phyloP scores from a whole-genome alignment of 2,797 vertebrate species.

The Peromyscus attwateri region DNA sequence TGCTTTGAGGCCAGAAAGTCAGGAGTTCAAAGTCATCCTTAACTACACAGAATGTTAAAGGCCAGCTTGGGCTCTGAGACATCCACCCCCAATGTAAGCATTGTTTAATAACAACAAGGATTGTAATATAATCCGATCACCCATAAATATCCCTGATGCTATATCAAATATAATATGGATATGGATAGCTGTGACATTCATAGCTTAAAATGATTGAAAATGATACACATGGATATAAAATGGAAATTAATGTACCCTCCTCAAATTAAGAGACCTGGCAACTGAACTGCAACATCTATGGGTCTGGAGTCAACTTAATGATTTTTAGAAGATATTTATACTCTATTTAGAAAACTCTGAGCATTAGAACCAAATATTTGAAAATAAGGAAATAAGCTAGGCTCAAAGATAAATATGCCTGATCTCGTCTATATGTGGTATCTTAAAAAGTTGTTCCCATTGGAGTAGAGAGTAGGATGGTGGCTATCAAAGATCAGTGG shows the following conservation, averaged over 20 bases:
- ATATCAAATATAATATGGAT: not conserved
- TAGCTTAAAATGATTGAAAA: not conserved
- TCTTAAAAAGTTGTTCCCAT: not conserved
- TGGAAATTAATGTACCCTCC: not conserved
- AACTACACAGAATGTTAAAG: not conserved
- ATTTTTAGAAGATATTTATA: not conserved
- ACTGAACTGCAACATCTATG: not conserved
- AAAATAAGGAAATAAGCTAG: not conserved
- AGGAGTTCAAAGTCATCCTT: not conserved
- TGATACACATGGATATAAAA: not conserved
- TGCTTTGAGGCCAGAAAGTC: not conserved
- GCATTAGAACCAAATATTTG: not conserved
- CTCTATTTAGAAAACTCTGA: not conserved
- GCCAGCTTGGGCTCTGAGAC: not conserved
- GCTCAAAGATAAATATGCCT: not conserved
- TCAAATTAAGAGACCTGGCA: not conserved
- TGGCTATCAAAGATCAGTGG: not conserved
- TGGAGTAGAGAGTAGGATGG: not conserved
- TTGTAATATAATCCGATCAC: not conserved
- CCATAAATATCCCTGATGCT: not conserved
- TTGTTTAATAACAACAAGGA: not conserved
- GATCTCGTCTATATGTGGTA: not conserved
- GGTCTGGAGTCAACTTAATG: not conserved
- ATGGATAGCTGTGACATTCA: not conserved
- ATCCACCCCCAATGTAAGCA: not conserved